phyloP scores from a whole-genome alignment of 2,113 vertebrate species.

The Eclectus roratus region DNA sequence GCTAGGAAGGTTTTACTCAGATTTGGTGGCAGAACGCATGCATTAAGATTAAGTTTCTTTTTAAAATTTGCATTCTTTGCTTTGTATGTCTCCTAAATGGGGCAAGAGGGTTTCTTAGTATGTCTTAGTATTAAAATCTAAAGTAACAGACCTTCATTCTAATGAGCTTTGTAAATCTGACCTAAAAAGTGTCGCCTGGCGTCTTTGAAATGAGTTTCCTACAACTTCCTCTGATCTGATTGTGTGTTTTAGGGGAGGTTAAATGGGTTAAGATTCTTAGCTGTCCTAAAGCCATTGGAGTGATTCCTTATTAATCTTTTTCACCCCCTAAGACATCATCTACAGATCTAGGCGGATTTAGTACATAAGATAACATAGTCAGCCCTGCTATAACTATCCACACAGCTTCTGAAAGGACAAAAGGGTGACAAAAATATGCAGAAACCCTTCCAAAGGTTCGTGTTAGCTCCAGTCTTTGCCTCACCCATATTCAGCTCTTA shows the following conservation, averaged over 20 bases:
- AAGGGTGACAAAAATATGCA: constrained; percentile 57
- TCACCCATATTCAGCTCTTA: neutral
- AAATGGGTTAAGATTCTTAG: constrained; percentile 94
- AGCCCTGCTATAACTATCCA: constrained; percentile 71
- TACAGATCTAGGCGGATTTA: constrained; percentile 90
- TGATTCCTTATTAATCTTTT: constrained; percentile 93
- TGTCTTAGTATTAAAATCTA: constrained; percentile 72
- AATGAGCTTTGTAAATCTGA: constrained; percentile 73
- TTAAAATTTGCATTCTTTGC: constrained; percentile 72
- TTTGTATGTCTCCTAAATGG: constrained; percentile 72
- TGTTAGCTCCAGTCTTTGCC: neutral
- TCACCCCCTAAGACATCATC: constrained; percentile 89
- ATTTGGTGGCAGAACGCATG: constrained; percentile 65
- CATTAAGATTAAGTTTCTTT: constrained; percentile 72
- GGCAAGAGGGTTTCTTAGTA: constrained; percentile 72
- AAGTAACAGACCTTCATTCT: constrained; percentile 71
- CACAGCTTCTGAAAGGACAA: constrained; percentile 62
- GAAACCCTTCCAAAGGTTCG: neutral
- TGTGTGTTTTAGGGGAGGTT: constrained; percentile 83
- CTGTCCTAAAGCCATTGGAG: constrained; percentile 87
- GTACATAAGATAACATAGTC: constrained; percentile 76
- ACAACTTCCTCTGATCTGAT: constrained; percentile 76
- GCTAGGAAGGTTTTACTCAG: constrained; percentile 69
- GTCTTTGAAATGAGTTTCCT: constrained; percentile 79
- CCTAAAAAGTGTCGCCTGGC: constrained; percentile 71